A percentile compares a stretch with the other conserved stretches of the same genome.
Evolutionary conservation across 2,888 invertebrate species (phyloP).

Genomic region (Drosophila parthenogenetica): DNA sequence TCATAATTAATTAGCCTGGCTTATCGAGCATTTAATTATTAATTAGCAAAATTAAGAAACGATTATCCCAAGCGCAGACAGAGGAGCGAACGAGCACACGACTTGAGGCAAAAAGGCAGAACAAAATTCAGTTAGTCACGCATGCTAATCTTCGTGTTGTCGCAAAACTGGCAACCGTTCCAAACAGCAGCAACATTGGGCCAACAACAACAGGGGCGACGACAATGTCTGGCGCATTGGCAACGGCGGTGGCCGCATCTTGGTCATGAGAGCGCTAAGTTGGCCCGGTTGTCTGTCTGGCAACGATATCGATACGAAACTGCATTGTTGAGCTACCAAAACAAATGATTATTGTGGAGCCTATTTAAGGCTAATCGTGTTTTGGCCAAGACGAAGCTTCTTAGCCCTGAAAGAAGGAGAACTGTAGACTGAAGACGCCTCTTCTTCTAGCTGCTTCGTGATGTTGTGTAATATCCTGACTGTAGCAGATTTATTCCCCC

Average conservation of each 20-base stretch:
- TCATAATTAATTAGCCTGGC: conserved; percentile 78
- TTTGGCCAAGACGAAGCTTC: conserved; percentile 33
- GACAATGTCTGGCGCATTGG: conserved; percentile 26
- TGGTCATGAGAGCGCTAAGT: conserved; percentile 40
- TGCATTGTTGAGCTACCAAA: conserved; percentile 67
- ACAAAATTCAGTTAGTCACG: conserved; percentile 82
- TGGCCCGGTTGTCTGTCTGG: conserved; percentile 12
- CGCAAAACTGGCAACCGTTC: conserved; percentile 75
- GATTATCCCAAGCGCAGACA: conserved; percentile 72
- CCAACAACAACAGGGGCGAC: conserved; percentile 39
- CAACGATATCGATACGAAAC: conserved; percentile 58
- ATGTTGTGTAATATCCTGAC: conserved; percentile 54
- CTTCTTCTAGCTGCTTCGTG: conserved; percentile 51
- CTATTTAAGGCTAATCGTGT: conserved; percentile 77
- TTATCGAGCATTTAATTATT: conserved; percentile 83
- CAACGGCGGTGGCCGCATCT: conserved; percentile 70
- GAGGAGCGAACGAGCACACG: conserved; percentile 53
- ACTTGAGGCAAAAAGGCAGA: conserved; percentile 58
- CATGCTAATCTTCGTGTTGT: conserved; percentile 82
- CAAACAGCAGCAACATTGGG: conserved; percentile 43
- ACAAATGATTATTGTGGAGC: conserved; percentile 76
- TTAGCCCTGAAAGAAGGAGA: background rate
- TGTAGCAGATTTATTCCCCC: background rate
- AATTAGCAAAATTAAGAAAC: conserved; percentile 84
- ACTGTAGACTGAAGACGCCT: conserved; percentile 21